Base-by-base conservation (phyloP, 1,140 invertebrate species). In the Cydia fagiglandana region DNA sequence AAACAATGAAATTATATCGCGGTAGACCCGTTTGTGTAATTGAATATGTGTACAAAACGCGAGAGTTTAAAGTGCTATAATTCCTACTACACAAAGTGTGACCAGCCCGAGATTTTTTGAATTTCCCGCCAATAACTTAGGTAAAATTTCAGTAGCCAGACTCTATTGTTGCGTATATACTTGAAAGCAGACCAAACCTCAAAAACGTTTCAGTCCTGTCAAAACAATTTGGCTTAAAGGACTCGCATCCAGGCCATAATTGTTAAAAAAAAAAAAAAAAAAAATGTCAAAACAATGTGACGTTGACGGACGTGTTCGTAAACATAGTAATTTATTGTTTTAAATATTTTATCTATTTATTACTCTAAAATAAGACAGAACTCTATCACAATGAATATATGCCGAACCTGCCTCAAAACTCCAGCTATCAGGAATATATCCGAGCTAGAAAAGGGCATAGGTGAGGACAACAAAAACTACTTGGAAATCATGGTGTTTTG, bases 401-500 rank as follows among this genome's bases (percentile, higher is more conserved):
- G 87, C 74, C 82, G 87, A 79, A 83, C 79, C 75, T 89, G 88
- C 74, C 80, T 88, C 7, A 73, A 76, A 41, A 75, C 50, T 73
- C 66, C 77, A 53, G 75, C 79, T 28, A 76, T 78, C 10, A 87
- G 83, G 77, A 82, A 88, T 74, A 83, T 90, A 61, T 80, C 68
- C 20, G 73, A 87, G 47, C 76, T 87, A 76, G 73, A 81, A 45
- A 76, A 64, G n/a, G 77, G 80, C 38, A 77, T 84, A 68, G 77
- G 82, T 73, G 81, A 75, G 15, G 75, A 85, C 24, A 75, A 79
- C 47, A 82, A 81, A 76, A 80, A 66, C 75, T 83, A 79, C 77
- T 53, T 64, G 28, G 86, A 91, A 64, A 81, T 91, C 61, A 78
- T 89, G 66, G 75, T 84, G 75, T 91, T 88, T 84, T 89, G 88